A percentile compares a stretch with the other conserved stretches of the same genome.
Conservation (phyloP, 2,113 vertebrate genomes). For the human region DNA sequence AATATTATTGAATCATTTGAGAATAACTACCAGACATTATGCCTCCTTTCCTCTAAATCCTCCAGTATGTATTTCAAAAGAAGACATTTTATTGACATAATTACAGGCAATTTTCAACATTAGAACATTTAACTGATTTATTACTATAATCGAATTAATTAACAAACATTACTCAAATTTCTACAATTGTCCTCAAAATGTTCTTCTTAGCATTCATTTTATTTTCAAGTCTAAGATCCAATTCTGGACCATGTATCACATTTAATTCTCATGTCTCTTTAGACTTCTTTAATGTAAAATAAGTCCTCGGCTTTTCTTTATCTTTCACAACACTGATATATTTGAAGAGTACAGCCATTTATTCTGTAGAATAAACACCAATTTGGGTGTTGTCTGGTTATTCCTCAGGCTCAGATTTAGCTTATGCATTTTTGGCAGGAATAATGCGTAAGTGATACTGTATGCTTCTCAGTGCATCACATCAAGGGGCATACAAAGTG, state of each 20-base stretch:
- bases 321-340: background rate
- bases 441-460: background rate
- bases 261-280: background rate
- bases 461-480: background rate
- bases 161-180: background rate
- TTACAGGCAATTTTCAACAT: conserved; percentile 4
- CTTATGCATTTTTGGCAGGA: background rate
- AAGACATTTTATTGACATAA: background rate
- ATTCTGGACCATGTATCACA: background rate
- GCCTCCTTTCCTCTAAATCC: background rate
- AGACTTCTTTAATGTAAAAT: background rate
- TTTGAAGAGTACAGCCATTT: background rate
- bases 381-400: background rate
- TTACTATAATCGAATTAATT: background rate
- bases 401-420: background rate
- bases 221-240: background rate
- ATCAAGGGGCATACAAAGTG: background rate
- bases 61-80: background rate
- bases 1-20: background rate
- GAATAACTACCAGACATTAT: conserved; percentile 1
- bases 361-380: background rate
- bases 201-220: background rate
- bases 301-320: background rate
- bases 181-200: background rate
- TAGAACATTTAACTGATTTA: background rate